Conservation (phyloP, 2,113 vertebrate genomes). For the Dissostichus mawsoni region DNA sequence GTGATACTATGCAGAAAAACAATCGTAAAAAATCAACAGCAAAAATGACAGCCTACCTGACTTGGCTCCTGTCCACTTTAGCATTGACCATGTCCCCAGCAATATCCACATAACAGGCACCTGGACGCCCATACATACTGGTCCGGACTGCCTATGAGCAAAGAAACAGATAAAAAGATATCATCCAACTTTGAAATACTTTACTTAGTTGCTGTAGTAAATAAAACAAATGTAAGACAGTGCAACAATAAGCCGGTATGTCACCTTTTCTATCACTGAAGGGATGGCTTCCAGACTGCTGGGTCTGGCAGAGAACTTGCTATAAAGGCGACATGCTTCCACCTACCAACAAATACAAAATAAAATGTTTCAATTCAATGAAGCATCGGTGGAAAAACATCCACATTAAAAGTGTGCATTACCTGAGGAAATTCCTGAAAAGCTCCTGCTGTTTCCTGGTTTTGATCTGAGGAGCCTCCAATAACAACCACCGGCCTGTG, state of each 20-base stretch:
- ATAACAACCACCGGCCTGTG: constrained; percentile 94
- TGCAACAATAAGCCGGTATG: background rate
- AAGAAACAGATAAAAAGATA: background rate
- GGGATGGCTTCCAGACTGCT: constrained; percentile 91
- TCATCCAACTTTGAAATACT: background rate
- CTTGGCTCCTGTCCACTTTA: constrained; percentile 83
- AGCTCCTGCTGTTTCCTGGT: constrained; percentile 95
- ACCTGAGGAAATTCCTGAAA: constrained; percentile 99
- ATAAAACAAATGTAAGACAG: background rate
- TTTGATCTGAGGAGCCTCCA: constrained; percentile 93
- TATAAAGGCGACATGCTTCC: constrained; percentile 94
- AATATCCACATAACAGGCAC: constrained; percentile 95
- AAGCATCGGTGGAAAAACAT: background rate
- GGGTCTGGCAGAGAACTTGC: constrained; percentile 92
- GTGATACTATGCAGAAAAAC: background rate
- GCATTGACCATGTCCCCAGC: constrained; percentile 93
- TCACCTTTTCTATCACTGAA: constrained; percentile 93
- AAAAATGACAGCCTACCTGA: constrained; percentile 81
- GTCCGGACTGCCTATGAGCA: constrained; percentile 90
- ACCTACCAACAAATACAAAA: constrained; percentile 81
- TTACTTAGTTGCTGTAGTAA: background rate
- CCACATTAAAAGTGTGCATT: constrained; percentile 12
- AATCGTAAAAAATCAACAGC: background rate
- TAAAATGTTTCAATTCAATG: background rate
- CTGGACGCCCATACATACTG: constrained; percentile 94